Evolutionary conservation across 2,797 vertebrate genomes (phyloP).

Genomic region (Mico argentatus): DNA sequence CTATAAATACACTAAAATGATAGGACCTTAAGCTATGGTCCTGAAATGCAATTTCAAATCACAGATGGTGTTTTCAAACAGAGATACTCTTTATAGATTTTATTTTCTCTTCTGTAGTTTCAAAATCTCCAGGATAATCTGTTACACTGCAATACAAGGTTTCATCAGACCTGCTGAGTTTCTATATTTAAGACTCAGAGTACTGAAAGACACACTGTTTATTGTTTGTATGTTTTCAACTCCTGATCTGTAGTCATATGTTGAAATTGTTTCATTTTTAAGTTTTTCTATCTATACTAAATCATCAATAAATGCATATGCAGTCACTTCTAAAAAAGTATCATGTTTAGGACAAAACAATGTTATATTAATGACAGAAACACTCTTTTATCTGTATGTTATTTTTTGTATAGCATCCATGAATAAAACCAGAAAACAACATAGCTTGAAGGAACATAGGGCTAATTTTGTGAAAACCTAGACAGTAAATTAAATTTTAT

Average conservation of each 20-base stretch:
- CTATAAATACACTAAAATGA: slow-evolving; percentile 39
- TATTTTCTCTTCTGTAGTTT: slow-evolving; percentile 29
- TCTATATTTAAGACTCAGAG: neutral
- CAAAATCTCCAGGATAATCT: slow-evolving; percentile 22
- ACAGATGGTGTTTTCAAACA: slow-evolving; percentile 52
- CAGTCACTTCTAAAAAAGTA: neutral
- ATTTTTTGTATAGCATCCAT: neutral
- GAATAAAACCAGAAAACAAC: neutral
- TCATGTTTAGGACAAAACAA: neutral
- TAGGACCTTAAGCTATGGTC: slow-evolving; percentile 34
- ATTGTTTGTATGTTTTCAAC: neutral
- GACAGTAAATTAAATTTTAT: neutral
- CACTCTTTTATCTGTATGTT: neutral
- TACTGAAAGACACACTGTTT: neutral
- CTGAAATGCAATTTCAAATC: slow-evolving; percentile 62
- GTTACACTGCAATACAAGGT: neutral
- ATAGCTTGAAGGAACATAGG: neutral
- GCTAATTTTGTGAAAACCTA: neutral
- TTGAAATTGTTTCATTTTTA: neutral
- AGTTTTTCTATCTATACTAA: neutral
- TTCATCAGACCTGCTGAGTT: neutral
- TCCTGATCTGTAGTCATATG: neutral
- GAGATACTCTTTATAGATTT: slow-evolving; percentile 40
- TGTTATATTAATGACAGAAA: neutral
- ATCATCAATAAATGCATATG: neutral